Base-by-base conservation (phyloP, 2,113 vertebrate genomes). In the Cinclus mexicanus region DNA sequence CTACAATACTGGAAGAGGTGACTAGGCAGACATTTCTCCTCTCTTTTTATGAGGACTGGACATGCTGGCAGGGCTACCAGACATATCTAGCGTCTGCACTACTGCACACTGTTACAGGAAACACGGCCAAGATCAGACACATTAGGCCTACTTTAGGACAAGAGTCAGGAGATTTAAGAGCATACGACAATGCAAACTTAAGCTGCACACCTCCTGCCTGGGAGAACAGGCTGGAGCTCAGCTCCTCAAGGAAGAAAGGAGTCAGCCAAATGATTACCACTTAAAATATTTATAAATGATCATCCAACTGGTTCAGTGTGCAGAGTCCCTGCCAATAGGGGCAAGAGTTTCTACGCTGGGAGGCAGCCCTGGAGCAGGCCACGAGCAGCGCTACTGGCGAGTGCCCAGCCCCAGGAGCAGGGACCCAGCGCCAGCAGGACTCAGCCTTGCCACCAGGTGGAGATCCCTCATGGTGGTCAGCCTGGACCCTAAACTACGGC, bases 401-500 rank as follows among this genome's bases (percentile, higher is more conserved):
- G 18, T 1, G 14, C 22, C 46, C 60, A 74, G 53, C 46, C 9
- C 5, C 52, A 11, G 8, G 33, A 35, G 49, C 44, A 11, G 20
- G 14, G 25, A 49, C 6, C 25, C 22, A 9, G 53, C 2, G 8
- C 47, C 11, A n/a, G 59, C 76, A 56, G 22, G 28, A 8, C 83
- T 29, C 49, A 49, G 4, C 77, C 91, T 89, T 31, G 69, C 96
- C 95, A 56, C 90, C 88, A 96, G 95, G 88, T 94, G 94, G 94
- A 82, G 94, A 93, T 56, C 12, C 78, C 52, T 25, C 14, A 20
- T 8, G 90, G 69, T 5, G 39, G 26, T 24, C 49, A 57, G 39
- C 29, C 4, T 0, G 2, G 55, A 70, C 94, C 85, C 49, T 6
- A n/a, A 61, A 12, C 35, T 1, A 57, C 14, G 55, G 68, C 79